phyloP scores from a whole-genome alignment of 2,113 vertebrate species.

The Syngnathus floridae region DNA sequence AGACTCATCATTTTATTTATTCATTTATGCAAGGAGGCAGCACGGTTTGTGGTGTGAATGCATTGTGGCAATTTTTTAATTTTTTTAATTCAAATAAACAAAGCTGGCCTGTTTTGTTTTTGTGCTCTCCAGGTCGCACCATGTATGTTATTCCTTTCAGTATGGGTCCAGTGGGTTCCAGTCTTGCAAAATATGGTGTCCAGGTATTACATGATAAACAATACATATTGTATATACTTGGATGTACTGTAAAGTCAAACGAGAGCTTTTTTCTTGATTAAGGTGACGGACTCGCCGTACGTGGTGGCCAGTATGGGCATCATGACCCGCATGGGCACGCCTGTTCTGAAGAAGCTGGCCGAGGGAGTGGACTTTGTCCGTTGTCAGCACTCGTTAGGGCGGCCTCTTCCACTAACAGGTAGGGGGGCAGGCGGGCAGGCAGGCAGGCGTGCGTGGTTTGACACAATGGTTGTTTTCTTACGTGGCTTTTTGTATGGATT shows the following conservation, averaged over 20 bases:
- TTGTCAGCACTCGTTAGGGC: constrained; percentile 90
- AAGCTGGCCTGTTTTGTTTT: background rate
- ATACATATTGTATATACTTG: too few species aligned
- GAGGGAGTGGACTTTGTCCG: constrained; percentile 83
- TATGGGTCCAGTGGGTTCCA: constrained; percentile 92
- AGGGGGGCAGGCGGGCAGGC: constrained; percentile 73
- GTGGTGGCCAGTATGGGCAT: constrained; percentile 96
- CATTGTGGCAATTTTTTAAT: too few species aligned
- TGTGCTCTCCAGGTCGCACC: constrained; percentile 76
- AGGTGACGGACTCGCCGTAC: constrained; percentile 92
- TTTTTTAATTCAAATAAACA: too few species aligned
- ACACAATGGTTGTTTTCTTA: background rate
- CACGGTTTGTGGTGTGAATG: too few species aligned
- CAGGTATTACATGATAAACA: constrained; percentile 39
- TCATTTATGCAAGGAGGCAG: too few species aligned
- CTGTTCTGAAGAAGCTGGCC: constrained; percentile 71
- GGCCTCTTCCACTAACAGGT: constrained; percentile 89
- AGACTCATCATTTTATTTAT: too few species aligned
- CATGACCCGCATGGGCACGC: constrained; percentile 89
- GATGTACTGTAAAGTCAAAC: background rate
- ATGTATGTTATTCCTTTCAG: constrained; percentile 98
- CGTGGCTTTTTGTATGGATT: background rate
- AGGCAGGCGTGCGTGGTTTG: too few species aligned
- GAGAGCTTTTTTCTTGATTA: constrained; percentile 37
- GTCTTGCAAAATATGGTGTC: constrained; percentile 83